Evolutionary conservation across 2,113 vertebrate genomes (phyloP).

Genomic region (Tragulus kanchil): DNA sequence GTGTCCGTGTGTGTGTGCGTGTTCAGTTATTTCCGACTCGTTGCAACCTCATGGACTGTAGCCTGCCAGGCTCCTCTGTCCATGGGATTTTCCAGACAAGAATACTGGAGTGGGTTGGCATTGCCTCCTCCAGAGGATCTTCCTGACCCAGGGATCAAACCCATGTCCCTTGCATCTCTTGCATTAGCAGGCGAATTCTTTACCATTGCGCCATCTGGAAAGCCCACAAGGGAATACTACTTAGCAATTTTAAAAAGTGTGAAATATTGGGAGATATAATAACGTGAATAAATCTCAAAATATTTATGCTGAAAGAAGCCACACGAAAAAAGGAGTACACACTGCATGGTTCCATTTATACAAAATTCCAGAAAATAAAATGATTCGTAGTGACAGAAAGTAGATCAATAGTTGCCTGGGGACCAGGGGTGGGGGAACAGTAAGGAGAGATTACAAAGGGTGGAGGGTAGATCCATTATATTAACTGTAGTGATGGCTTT

Average conservation of each 20-base stretch:
- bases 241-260: neutral
- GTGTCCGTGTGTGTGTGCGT: neutral
- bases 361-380: constrained; percentile 49
- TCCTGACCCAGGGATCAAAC: neutral
- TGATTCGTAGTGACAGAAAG: neutral
- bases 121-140: neutral
- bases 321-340: neutral
- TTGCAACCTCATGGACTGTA: neutral
- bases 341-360: neutral
- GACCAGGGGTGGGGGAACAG: too few species aligned
- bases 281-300: neutral
- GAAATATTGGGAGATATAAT: neutral
- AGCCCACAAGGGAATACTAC: neutral
- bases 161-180: neutral
- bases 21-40: neutral
- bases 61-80: neutral
- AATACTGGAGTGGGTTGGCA: neutral
- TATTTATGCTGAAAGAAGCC: neutral
- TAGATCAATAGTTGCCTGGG: neutral
- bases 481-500: neutral
- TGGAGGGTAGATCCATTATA: accelerated
- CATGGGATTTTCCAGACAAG: neutral
- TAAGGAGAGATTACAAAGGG: too few species aligned
- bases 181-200: neutral
- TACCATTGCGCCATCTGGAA: neutral